Percentiles rank a stretch among this genome's conserved stretches.
These are phyloP conservation scores for Euglossa dilemma DNA, from an alignment of 1,140 invertebrate species.

Conservation along the genomic window DNA sequence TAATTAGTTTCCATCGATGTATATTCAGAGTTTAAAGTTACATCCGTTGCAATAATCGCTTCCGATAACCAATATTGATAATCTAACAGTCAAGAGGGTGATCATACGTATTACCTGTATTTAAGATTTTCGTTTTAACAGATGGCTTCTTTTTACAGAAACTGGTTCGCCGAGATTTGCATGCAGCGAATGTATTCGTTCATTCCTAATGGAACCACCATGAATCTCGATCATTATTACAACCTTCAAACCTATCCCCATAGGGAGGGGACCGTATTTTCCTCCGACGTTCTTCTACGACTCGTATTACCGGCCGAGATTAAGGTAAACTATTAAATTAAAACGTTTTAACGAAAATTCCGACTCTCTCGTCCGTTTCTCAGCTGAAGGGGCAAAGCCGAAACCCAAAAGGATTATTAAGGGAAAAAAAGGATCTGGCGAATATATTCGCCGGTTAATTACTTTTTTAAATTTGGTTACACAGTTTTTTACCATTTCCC, in stretches of 20 bases:
- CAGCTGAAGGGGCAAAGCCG: no score
- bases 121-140: neutral
- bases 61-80: conserved; percentile 12
- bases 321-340: no score
- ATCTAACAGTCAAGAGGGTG: neutral
- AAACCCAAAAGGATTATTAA: no score
- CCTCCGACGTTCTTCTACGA: no score
- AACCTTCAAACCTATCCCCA: neutral
- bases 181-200: neutral
- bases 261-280: no score
- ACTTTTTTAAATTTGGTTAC: no score
- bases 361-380: no score
- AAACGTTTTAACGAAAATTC: no score
- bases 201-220: neutral
- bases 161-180: neutral
- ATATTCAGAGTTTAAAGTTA: neutral
- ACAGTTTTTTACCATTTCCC: no score
- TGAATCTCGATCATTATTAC: neutral
- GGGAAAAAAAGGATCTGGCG: no score
- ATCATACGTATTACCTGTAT: neutral
- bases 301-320: no score
- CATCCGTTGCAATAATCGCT: neutral
- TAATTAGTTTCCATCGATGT: conserved; percentile 4
- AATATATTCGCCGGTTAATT: no score
- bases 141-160: neutral